Evolutionary conservation across 2,888 invertebrate species (phyloP).

Genomic region (Dolichomitus sp.): DNA sequence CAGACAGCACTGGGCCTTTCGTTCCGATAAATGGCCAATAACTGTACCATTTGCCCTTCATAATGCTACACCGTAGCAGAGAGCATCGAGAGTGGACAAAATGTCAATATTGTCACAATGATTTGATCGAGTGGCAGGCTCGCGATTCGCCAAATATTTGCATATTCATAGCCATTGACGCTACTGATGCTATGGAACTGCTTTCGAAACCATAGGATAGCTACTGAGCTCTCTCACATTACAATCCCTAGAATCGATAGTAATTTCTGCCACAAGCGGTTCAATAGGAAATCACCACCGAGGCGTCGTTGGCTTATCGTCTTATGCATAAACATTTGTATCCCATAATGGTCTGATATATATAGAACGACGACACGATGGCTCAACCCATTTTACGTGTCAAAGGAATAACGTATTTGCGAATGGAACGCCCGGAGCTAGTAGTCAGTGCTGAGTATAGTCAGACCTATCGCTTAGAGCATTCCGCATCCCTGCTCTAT

Average conservation of each 20-base stretch:
- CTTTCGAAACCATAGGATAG: conserved; percentile 11
- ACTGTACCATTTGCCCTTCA: not conserved
- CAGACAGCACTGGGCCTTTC: too few species aligned
- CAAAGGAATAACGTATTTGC: conserved; percentile 35
- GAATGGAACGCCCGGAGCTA: conserved; percentile 29
- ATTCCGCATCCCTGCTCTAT: conserved; percentile 1
- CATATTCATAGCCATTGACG: conserved; percentile 75
- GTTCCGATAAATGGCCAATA: not conserved
- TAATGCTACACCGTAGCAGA: conserved; percentile 10
- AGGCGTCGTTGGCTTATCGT: conserved; percentile 59
- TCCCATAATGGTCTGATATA: conserved; percentile 33
- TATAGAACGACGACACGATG: conserved; percentile 15
- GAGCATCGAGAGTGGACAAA: conserved; percentile 44
- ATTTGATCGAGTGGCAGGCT: conserved; percentile 68
- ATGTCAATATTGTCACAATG: conserved; percentile 71
- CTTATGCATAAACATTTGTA: conserved; percentile 57
- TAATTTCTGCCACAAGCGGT: conserved; percentile 70
- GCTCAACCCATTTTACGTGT: conserved; percentile 32
- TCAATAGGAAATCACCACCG: conserved; percentile 50
- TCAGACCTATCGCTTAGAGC: conserved; percentile 31
- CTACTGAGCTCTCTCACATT: conserved; percentile 21
- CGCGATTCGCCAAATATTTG: conserved; percentile 71
- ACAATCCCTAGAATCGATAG: conserved; percentile 67
- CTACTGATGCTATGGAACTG: not conserved
- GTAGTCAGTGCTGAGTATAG: conserved; percentile 40